A percentile compares a stretch with the other conserved stretches of the same genome.
Evolutionary conservation across 2,113 vertebrate genomes (phyloP).

Genomic region (Tragelaphus strepsiceros): DNA sequence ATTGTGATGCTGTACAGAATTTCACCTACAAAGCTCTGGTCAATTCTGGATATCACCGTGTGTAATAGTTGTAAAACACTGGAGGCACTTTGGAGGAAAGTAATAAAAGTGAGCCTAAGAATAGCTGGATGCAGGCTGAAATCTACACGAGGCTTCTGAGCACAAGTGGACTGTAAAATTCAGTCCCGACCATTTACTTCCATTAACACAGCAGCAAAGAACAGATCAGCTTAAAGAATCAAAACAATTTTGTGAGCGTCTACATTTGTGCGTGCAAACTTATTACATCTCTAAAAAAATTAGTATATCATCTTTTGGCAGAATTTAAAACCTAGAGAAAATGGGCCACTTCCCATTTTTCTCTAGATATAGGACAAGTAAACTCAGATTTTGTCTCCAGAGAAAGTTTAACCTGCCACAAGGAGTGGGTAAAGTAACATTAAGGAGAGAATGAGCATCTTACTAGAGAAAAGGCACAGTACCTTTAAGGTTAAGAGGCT

Average conservation of each 20-base stretch:
- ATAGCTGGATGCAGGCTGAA: conserved; percentile 9
- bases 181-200: conserved; percentile 6
- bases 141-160: neutral
- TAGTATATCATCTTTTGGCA: neutral
- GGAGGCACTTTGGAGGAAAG: conserved; percentile 41
- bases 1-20: conserved; percentile 38
- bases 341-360: neutral
- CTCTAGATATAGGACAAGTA: neutral
- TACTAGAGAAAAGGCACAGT: neutral
- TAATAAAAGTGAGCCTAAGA: conserved; percentile 40
- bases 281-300: neutral
- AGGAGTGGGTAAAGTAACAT: neutral
- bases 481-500: neutral
- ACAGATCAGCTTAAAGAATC: conserved; percentile 1
- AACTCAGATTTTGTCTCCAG: neutral
- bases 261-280: neutral
- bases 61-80: conserved; percentile 54
- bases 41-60: conserved; percentile 30
- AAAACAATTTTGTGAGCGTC: neutral
- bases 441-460: neutral
- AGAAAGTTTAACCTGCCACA: neutral
- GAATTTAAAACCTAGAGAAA: neutral
- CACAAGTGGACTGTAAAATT: conserved; percentile 1
- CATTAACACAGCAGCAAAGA: conserved; percentile 42
- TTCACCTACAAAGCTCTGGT: conserved; percentile 48